Conservation (phyloP, 2,888 invertebrate species). For the Trissolcus japonicus region DNA sequence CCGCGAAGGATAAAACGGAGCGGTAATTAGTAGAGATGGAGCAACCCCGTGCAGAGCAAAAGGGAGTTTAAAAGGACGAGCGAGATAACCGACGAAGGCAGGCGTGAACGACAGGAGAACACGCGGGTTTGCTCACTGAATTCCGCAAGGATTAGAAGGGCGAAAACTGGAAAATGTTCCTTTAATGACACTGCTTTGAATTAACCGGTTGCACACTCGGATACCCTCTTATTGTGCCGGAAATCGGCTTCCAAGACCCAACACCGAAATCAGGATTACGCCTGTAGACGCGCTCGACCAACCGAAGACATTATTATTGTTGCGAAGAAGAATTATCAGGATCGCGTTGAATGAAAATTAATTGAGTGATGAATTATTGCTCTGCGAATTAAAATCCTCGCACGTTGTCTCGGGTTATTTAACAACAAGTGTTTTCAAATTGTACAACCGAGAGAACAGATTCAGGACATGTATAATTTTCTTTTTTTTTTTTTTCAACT, state of each 20-base stretch:
- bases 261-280: slow-evolving; percentile 51
- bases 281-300: slow-evolving; percentile 33
- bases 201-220: slow-evolving; percentile 65
- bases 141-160: slow-evolving; percentile 74
- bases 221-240: slow-evolving; percentile 52
- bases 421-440: too few species aligned
- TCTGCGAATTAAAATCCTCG: too few species aligned
- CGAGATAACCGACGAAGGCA: slow-evolving; percentile 70
- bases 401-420: not conserved
- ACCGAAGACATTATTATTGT: slow-evolving; percentile 47
- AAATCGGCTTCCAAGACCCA: slow-evolving; percentile 50
- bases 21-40: slow-evolving; percentile 74
- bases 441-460: too few species aligned
- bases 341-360: slow-evolving; percentile 27
- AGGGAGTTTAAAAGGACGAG: slow-evolving; percentile 63
- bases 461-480: too few species aligned
- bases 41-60: slow-evolving; percentile 58
- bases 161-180: slow-evolving; percentile 76
- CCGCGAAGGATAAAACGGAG: slow-evolving; percentile 69
- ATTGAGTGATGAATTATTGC: slow-evolving; percentile 19
- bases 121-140: slow-evolving; percentile 74
- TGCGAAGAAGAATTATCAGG: slow-evolving; percentile 24
- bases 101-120: slow-evolving; percentile 69
- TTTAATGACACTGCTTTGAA: slow-evolving; percentile 74
- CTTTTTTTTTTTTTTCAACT: too few species aligned